These are phyloP conservation scores for Mesoclemmys tuberculata DNA, from an alignment of 2,113 vertebrate genomes.

Conservation along the genomic window DNA sequence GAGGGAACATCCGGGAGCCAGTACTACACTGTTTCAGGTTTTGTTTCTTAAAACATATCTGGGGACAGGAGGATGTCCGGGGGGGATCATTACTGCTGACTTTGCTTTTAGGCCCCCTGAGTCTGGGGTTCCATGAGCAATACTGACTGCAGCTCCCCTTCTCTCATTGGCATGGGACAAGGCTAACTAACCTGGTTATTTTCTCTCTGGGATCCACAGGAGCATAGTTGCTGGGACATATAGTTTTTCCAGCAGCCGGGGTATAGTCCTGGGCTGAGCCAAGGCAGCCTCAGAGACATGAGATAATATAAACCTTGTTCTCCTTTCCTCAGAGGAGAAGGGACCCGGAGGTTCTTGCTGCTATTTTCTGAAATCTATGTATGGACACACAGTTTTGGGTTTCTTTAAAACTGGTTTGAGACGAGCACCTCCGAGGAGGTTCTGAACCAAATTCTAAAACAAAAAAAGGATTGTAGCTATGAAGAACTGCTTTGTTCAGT, in stretches of 20 bases:
- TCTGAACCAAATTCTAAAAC: not conserved
- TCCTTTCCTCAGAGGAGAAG: not conserved
- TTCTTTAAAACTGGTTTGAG: not conserved
- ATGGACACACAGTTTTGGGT: not conserved
- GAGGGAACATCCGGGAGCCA: not conserved
- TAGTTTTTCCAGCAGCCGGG: not conserved
- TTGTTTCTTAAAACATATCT: not conserved
- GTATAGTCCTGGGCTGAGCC: not conserved
- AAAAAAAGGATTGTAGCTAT: not conserved
- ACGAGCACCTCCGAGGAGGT: not conserved
- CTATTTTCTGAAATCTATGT: not conserved
- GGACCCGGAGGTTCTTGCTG: not conserved
- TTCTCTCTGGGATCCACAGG: not conserved
- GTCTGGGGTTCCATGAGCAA: not conserved
- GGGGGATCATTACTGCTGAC: not conserved
- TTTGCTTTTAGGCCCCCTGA: not conserved
- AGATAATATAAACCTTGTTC: rapidly evolving
- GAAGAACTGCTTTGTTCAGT: not conserved
- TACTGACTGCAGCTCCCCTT: not conserved
- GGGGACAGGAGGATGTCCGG: rapidly evolving
- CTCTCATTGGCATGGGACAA: not conserved
- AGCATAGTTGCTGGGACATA: rapidly evolving
- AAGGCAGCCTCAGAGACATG: not conserved
- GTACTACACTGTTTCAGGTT: rapidly evolving
- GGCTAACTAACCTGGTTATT: not conserved